Evolutionary conservation across 2,888 invertebrate species (phyloP).

Genomic region (Apamea sordens): DNA sequence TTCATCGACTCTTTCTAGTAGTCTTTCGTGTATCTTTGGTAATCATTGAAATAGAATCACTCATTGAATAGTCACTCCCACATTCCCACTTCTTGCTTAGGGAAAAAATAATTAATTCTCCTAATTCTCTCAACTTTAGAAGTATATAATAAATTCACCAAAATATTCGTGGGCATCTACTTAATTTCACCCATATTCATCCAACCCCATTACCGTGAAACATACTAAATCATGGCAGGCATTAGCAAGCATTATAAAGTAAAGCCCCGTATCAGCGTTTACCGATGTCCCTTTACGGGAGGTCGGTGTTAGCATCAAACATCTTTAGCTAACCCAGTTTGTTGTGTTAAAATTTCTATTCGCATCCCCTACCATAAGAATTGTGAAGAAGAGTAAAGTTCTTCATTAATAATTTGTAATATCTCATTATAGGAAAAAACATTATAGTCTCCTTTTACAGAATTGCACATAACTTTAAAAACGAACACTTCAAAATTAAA

Average conservation of each 20-base stretch:
- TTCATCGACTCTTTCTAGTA: neutral
- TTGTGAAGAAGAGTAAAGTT: conserved; percentile 1
- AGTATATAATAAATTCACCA: neutral
- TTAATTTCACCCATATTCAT: conserved; percentile 54
- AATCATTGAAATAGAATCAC: neutral
- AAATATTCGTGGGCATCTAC: conserved; percentile 15
- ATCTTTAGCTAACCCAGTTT: conserved; percentile 80
- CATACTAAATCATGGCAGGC: conserved; percentile 54
- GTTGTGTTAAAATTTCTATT: conserved; percentile 75
- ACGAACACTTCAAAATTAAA: neutral
- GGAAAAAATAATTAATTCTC: neutral
- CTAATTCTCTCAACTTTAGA: neutral
- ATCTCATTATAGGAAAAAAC: neutral
- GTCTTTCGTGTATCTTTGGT: neutral
- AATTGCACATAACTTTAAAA: neutral
- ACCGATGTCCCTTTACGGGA: conserved; percentile 66
- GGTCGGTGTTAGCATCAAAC: conserved; percentile 73
- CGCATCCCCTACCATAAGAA: conserved; percentile 69
- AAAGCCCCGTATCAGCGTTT: conserved; percentile 64
- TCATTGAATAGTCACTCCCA: neutral
- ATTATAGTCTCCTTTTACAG: neutral
- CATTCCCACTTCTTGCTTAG: neutral
- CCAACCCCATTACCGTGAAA: conserved; percentile 39
- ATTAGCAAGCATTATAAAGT: conserved; percentile 62
- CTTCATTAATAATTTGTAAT: neutral